Base-by-base conservation (phyloP, 2,888 invertebrate species). In the Crocallis elinguaria region DNA sequence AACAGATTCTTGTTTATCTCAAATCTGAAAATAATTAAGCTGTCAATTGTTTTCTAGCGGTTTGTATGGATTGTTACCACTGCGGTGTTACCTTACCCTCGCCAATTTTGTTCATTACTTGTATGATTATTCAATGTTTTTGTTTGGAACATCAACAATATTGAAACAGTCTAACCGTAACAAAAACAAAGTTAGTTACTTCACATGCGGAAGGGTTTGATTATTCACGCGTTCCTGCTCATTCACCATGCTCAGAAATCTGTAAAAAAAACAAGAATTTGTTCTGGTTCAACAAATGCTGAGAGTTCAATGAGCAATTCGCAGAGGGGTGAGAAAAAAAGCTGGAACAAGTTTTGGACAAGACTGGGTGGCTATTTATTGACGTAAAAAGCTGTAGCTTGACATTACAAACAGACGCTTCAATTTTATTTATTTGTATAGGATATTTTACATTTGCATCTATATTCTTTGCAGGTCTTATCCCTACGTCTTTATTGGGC, bases 281-380 rank as follows among this genome's bases (percentile, higher is more conserved):
- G 33, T 12, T 41, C 39, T 19, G 25, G 12, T n/a, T 36, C 42
- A 76, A 76, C 73, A 66, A 59, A 49, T 60, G 49, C 58, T 62
- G 57, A 67, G 71, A 67, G 77, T 76, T 76, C 77, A 79, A 72
- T 77, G 79, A 77, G 75, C 76, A 77, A 73, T 77, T 69, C 70
- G 70, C 62, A 35, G 29, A 37, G 14, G 12, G 17, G 23, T 48
- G 33, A 13, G 14, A 21, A 9, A 25, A n/a, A 25, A 3, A n/a
- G 25, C n/a, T 4, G 25, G 3, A 25, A 25, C 1, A n/a, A n/a
- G n/a, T n/a, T n/a, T n/a, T 25, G 14, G n/a, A 23, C 4, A 5
- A 42, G 13, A 11, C 1, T 23, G 8, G 1, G 8, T 6, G 23
- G 23, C 23, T 3, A 7, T 23, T 23, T 7, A 23, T 1, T n/a